Evolutionary conservation across 2,888 invertebrate genomes (phyloP).

Genomic region (Tetranychus truncatus): DNA sequence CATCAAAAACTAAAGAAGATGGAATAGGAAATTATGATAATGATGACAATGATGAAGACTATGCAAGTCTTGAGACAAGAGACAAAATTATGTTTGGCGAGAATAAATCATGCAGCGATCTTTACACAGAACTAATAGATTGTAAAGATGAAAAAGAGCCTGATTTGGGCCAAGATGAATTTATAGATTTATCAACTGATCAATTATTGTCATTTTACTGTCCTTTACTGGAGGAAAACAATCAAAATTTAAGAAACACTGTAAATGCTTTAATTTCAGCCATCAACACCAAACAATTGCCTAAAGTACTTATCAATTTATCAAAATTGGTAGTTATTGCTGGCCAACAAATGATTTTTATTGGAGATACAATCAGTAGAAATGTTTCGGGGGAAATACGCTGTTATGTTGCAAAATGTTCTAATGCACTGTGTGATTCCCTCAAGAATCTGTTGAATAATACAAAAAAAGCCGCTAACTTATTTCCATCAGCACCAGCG

Average conservation of each 20-base stretch:
- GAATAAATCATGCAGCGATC: too few species aligned
- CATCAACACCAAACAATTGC: slow-evolving; percentile 79
- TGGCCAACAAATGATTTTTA: slow-evolving; percentile 79
- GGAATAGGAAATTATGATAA: slow-evolving; percentile 40
- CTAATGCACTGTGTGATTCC: slow-evolving; percentile 60
- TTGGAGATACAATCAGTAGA: slow-evolving; percentile 39
- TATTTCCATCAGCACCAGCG: slow-evolving; percentile 72
- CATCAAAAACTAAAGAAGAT: slow-evolving; percentile 29
- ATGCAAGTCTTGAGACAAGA: slow-evolving; percentile 60
- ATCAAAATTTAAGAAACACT: slow-evolving; percentile 49
- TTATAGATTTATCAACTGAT: slow-evolving; percentile 47
- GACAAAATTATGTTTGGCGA: slow-evolving; percentile 38
- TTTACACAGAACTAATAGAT: too few species aligned
- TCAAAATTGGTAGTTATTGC: slow-evolving; percentile 84
- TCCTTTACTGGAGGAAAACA: slow-evolving; percentile 52
- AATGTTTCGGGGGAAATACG: slow-evolving; percentile 20
- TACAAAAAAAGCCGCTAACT: slow-evolving; percentile 73
- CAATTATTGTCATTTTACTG: slow-evolving; percentile 71
- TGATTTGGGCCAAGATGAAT: neutral
- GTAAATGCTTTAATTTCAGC: slow-evolving; percentile 79
- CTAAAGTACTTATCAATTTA: slow-evolving; percentile 73
- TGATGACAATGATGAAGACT: slow-evolving; percentile 59
- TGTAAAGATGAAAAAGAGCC: too few species aligned
- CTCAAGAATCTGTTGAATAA: slow-evolving; percentile 62
- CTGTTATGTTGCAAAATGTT: slow-evolving; percentile 46